These are phyloP conservation scores for Riparia riparia DNA, from an alignment of 2,113 vertebrate species.

Conservation along the genomic window DNA sequence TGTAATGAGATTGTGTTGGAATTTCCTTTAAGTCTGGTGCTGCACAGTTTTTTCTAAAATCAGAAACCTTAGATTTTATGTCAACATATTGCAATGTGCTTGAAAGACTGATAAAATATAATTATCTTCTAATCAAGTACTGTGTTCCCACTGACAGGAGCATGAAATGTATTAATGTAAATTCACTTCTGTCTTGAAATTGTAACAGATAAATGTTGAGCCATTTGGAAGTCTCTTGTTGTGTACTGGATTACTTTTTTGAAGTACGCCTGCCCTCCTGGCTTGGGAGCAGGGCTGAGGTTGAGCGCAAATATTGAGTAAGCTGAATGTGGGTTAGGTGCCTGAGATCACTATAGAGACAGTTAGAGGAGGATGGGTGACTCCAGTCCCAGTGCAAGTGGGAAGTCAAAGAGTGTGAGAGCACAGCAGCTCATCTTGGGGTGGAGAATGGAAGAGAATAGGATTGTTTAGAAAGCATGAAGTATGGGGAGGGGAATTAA, in stretches of 20 bases:
- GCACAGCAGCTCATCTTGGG: neutral
- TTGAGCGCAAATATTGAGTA: neutral
- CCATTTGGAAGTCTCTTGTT: neutral
- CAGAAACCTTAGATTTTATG: neutral
- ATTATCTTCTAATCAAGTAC: neutral
- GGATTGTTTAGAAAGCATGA: neutral
- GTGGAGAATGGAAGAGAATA: neutral
- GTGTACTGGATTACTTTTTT: neutral
- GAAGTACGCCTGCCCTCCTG: neutral
- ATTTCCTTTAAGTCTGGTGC: neutral
- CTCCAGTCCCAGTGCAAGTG: neutral
- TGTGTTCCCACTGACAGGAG: neutral
- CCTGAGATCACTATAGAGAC: neutral
- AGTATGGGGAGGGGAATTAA: neutral
- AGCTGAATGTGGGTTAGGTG: neutral
- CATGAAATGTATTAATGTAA: neutral
- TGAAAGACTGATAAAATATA: neutral
- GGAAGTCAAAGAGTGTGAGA: neutral
- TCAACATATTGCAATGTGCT: neutral
- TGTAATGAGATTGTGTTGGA: neutral
- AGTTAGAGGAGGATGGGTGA: neutral
- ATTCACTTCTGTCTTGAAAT: neutral
- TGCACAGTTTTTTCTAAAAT: neutral
- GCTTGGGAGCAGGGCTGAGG: accelerated
- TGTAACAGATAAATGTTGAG: neutral